Percentiles rank a stretch among this genome's conserved stretches.
These are phyloP conservation scores for Syncerus caffer DNA, from an alignment of 2,797 vertebrate genomes.

Conservation along the genomic window DNA sequence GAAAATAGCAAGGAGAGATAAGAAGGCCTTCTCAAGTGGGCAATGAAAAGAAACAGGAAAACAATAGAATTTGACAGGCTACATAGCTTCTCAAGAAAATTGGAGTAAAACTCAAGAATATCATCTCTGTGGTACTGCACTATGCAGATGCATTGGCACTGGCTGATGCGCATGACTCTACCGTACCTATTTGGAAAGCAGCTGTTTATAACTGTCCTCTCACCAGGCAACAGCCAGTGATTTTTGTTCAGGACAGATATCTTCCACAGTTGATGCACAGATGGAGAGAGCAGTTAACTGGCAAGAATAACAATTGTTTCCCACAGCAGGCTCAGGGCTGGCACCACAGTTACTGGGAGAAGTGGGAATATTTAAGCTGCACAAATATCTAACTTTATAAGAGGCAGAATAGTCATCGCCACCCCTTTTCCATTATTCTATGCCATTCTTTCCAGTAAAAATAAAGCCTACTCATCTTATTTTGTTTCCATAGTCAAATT, in stretches of 20 bases:
- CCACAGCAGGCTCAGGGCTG: background rate
- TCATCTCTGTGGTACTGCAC: background rate
- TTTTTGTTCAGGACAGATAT: conserved; percentile 35
- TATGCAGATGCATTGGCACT: background rate
- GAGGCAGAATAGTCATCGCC: background rate
- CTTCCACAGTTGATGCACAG: conserved; percentile 41
- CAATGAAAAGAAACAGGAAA: background rate
- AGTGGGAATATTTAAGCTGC: background rate
- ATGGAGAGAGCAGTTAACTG: conserved; percentile 65
- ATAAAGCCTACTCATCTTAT: background rate
- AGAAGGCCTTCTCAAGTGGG: background rate
- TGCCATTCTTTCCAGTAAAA: background rate
- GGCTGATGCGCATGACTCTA: background rate
- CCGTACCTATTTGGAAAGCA: conserved; percentile 41
- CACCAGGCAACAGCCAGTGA: background rate
- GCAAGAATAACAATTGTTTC: conserved; percentile 21
- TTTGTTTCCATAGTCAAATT: background rate
- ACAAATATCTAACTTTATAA: background rate
- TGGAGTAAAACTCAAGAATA: background rate
- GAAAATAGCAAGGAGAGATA: background rate
- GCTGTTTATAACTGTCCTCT: conserved; percentile 55
- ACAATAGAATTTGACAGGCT: background rate
- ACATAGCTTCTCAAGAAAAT: background rate
- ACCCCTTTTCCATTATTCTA: background rate
- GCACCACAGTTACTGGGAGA: background rate